Evolutionary conservation across 2,888 invertebrate genomes (phyloP).

Genomic region (Drosophila histrio): DNA sequence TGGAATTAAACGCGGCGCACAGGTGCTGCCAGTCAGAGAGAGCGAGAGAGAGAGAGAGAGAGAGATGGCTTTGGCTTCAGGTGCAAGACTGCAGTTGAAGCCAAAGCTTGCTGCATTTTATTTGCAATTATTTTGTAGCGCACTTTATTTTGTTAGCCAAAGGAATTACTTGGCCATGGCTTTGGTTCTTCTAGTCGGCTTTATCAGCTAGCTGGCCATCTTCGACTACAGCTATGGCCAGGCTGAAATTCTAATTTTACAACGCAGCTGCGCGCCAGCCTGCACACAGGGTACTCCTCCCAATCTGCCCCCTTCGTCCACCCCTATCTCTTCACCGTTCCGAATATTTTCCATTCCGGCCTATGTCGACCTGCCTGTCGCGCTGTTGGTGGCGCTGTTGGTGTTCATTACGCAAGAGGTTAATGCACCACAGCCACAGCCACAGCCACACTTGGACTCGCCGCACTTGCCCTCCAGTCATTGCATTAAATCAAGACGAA

Average conservation of each 20-base stretch:
- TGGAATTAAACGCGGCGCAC: conserved; percentile 75
- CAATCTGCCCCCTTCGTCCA: conserved; percentile 7
- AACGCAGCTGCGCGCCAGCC: conserved; percentile 76
- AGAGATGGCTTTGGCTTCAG: conserved; percentile 44
- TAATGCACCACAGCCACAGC: conserved; percentile 72
- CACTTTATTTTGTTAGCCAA: conserved; percentile 67
- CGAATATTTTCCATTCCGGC: conserved; percentile 15
- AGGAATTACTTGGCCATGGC: conserved; percentile 65
- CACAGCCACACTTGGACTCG: conserved; percentile 21
- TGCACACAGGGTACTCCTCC: conserved; percentile 29
- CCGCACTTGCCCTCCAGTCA: conserved; percentile 56
- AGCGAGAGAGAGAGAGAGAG: background rate
- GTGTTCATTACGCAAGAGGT: conserved; percentile 80
- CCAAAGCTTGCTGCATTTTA: conserved; percentile 71
- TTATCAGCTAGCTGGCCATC: conserved; percentile 68
- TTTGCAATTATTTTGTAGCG: conserved; percentile 82
- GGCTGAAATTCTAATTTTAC: conserved; percentile 75
- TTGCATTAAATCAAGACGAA: conserved; percentile 67
- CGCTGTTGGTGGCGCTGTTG: conserved; percentile 78
- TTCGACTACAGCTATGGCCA: conserved; percentile 40
- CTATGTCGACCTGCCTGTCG: conserved; percentile 67
- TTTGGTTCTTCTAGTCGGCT: conserved; percentile 39
- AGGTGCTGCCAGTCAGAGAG: conserved; percentile 61
- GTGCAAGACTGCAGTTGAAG: conserved; percentile 47
- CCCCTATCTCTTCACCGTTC: conserved; percentile 9